phyloP scores from a whole-genome alignment of 2,888 invertebrate species.

The Temnothorax rugatulus region DNA sequence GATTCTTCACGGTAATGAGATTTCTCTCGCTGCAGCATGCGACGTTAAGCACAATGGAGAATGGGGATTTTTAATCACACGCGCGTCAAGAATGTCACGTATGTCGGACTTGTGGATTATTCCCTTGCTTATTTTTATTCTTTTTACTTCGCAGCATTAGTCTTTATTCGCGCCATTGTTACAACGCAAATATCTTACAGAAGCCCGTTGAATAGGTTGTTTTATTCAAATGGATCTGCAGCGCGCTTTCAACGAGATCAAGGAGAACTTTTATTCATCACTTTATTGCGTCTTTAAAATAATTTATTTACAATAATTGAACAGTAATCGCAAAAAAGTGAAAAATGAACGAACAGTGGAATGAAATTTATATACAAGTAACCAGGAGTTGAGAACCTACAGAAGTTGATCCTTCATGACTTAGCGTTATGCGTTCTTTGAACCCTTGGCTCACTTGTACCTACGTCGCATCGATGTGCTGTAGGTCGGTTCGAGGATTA shows the following conservation, averaged over 20 bases:
- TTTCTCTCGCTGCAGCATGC: constrained; percentile 26
- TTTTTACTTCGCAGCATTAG: neutral
- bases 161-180: neutral
- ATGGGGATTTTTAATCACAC: constrained; percentile 40
- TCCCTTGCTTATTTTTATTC: constrained; percentile 1
- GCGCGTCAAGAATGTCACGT: constrained; percentile 29
- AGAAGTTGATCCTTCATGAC: constrained; percentile 51
- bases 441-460: constrained; percentile 33
- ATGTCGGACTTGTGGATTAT: constrained; percentile 24
- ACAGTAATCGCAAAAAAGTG: neutral
- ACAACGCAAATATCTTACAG: neutral
- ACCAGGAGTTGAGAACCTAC: constrained; percentile 35
- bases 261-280: neutral
- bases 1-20: constrained; percentile 64
- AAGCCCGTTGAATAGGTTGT: neutral
- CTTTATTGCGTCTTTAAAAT: no score
- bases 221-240: neutral
- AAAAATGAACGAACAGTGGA: neutral
- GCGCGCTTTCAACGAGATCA: neutral
- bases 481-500: constrained; percentile 67
- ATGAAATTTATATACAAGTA: neutral
- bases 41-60: constrained; percentile 28
- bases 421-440: constrained; percentile 46
- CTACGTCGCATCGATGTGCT: constrained; percentile 45
- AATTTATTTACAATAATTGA: neutral